Evolutionary conservation across 1,140 invertebrate genomes (phyloP), one percentile per base, ranked within the genome.

Genomic region (Diprion similis): DNA sequence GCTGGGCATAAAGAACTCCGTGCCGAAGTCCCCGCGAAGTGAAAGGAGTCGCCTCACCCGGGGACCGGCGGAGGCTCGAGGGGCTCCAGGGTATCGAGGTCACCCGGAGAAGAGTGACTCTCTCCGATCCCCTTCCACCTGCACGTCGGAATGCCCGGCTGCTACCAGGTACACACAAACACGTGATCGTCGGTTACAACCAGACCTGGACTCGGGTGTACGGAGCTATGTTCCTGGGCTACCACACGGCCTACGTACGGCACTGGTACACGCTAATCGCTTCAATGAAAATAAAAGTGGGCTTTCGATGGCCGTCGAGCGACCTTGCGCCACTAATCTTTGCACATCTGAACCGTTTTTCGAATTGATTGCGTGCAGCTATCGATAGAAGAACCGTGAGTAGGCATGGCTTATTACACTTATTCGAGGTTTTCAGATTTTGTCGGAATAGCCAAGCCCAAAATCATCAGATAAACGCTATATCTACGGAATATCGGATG

Each of bases 31-130:
- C 2, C 24, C 24, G 80, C 83, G 66, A 82, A 88, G 86, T 88
- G 86, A 88, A 88, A 88, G 86, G 86, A 82, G 78, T 66, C 71
- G 45, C 80, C 73, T 66, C 9, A 7, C 6, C 24, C 67, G 67
- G 47, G 75, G 78, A 81, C 80, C 75, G 81, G 75, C 77, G 83
- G 24, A 46, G 75, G 78, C 80, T 81, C 75, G 81, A 75, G 78
- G 83, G 75, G 78, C 80, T 81, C 75, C 80, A 75, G 78, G 83
- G 51, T 59, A 88, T 86, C 80, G 85, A 87, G 86, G 86, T 87
- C 86, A 85, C 78, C 77, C 77, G 78, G 79, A 79, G 79, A 75
- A 75, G 71, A 51, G 66, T 59, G 73, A 75, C 75, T 75, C 76
- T 78, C 77, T 74, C 46, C 64, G 11, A 4, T 59, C 51, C 9